phyloP scores from a whole-genome alignment of 2,888 invertebrate species.

The Fragum sueziense region DNA sequence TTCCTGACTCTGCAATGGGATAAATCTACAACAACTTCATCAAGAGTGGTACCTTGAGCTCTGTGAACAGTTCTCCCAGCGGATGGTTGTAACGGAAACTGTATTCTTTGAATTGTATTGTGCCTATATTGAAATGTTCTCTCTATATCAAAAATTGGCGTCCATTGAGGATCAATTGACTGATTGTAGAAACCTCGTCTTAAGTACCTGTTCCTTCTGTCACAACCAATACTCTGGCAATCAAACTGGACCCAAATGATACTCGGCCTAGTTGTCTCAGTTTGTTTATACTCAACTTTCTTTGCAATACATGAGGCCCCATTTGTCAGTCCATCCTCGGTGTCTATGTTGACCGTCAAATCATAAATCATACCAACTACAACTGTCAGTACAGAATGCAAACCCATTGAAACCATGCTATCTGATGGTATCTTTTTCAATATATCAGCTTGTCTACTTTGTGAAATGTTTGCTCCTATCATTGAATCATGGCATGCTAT shows the following conservation, averaged over 20 bases:
- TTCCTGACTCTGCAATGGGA: no score
- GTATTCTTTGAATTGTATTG: no score
- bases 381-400: no score
- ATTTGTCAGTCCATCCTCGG: no score
- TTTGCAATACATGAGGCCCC: background rate
- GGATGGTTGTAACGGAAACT: no score
- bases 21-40: slow-evolving; percentile 20
- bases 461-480: background rate
- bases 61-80: no score
- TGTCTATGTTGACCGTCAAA: no score
- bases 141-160: no score
- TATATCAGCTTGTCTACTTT: background rate
- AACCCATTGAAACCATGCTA: no score
- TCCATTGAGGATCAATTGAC: slow-evolving; percentile 30
- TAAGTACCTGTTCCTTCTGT: background rate
- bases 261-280: background rate
- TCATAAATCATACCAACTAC: no score
- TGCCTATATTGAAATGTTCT: no score
- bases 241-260: slow-evolving; percentile 31
- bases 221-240: background rate
- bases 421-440: no score
- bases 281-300: background rate
- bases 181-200: slow-evolving; percentile 2
- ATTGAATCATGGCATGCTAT: background rate
- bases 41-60: slow-evolving; percentile 41